A percentile compares a stretch with the other conserved stretches of the same genome.
phyloP scores from a whole-genome alignment of 2,113 vertebrate genomes.

The Pseudopodoces humilis region DNA sequence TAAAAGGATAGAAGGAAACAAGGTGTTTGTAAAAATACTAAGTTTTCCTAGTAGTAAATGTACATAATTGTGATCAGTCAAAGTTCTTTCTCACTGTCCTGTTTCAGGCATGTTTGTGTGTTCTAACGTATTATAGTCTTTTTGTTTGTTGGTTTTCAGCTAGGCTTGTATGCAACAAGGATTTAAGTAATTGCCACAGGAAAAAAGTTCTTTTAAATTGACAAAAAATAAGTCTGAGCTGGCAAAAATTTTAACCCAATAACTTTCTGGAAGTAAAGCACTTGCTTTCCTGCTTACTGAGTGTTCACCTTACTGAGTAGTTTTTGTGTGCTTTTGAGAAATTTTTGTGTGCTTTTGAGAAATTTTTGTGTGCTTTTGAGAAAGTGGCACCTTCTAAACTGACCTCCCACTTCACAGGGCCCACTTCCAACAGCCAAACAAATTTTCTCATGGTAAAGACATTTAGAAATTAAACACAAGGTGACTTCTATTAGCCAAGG shows the following conservation, averaged over 20 bases:
- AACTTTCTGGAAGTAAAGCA: background rate
- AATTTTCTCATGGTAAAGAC: background rate
- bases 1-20: background rate
- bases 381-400: background rate
- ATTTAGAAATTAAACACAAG: background rate
- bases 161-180: background rate
- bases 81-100: background rate
- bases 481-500: background rate
- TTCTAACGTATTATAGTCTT: background rate
- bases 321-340: background rate
- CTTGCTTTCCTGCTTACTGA: background rate
- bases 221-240: background rate
- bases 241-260: background rate
- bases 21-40: background rate
- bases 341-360: background rate
- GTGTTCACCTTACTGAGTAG: background rate
- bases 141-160: background rate
- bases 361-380: background rate
- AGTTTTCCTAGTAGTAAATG: background rate
- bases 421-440: background rate
- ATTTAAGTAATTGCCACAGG: background rate
- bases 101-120: background rate
- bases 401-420: background rate
- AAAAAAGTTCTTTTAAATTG: background rate
- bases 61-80: background rate